Percentiles rank a stretch among this genome's conserved stretches.
Evolutionary conservation across 2,113 vertebrate species (phyloP).

Genomic region (Aldabrachelys gigantea): DNA sequence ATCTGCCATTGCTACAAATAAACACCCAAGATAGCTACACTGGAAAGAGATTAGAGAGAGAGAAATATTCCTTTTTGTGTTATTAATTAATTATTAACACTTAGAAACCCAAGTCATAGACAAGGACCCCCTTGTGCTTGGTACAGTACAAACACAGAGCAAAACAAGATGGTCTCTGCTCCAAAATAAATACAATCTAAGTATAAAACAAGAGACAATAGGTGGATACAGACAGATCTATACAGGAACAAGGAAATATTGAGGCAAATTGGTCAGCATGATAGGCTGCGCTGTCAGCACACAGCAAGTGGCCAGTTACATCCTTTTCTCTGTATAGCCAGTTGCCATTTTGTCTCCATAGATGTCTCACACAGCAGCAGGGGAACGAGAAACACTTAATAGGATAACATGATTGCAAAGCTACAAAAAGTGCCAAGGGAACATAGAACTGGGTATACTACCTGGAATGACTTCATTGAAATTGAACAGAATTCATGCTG

Average conservation of each 20-base stretch:
- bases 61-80: neutral
- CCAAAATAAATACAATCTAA: neutral
- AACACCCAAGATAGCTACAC: neutral
- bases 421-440: too few species aligned
- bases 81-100: neutral
- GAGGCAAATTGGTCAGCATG: neutral
- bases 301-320: neutral
- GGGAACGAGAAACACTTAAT: neutral
- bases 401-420: neutral
- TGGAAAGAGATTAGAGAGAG: neutral
- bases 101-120: neutral
- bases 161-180: neutral
- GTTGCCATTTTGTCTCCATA: neutral
- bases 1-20: neutral
- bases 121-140: neutral
- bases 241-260: neutral
- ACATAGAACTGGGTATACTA: neutral
- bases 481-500: neutral
- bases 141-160: neutral
- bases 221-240: neutral
- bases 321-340: neutral
- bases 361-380: neutral
- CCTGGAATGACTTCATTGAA: neutral
- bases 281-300: fast-evolving
- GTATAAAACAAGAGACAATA: neutral